phyloP scores from a whole-genome alignment of 2,888 invertebrate genomes.

The Chrysomela aeneicollis region DNA sequence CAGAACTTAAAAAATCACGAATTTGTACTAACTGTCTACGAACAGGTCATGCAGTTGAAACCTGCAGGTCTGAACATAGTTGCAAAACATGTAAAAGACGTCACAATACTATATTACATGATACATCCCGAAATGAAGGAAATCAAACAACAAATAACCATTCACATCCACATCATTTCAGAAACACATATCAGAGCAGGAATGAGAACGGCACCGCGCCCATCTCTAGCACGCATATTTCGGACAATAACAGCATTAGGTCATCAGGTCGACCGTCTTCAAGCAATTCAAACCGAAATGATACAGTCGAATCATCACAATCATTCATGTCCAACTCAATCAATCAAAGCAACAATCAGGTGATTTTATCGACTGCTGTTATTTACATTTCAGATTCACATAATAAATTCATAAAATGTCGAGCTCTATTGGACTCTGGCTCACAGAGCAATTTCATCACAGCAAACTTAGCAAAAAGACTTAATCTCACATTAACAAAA shows the following conservation, averaged over 20 bases:
- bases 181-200: too few relatives aligned
- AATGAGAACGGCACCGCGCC: too few relatives aligned
- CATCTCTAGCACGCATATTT: too few relatives aligned
- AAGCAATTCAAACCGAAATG: not conserved
- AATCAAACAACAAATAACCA: too few relatives aligned
- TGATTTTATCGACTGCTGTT: conserved; percentile 16
- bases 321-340: not conserved
- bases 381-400: not conserved
- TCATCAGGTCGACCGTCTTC: not conserved
- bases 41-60: not conserved
- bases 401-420: not conserved
- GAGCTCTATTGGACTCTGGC: conserved; percentile 18
- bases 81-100: not conserved
- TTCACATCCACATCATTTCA: too few relatives aligned
- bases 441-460: conserved; percentile 14
- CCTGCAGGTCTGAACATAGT: not conserved
- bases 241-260: not conserved
- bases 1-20: not conserved
- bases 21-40: not conserved
- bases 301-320: not conserved
- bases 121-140: too few relatives aligned
- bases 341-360: not conserved
- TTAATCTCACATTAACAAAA: conserved; percentile 1
- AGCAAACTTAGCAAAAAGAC: conserved; percentile 5
- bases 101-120: not conserved